Conservation (phyloP, 2,113 vertebrate genomes). For the Ptilonorhynchus violaceus region DNA sequence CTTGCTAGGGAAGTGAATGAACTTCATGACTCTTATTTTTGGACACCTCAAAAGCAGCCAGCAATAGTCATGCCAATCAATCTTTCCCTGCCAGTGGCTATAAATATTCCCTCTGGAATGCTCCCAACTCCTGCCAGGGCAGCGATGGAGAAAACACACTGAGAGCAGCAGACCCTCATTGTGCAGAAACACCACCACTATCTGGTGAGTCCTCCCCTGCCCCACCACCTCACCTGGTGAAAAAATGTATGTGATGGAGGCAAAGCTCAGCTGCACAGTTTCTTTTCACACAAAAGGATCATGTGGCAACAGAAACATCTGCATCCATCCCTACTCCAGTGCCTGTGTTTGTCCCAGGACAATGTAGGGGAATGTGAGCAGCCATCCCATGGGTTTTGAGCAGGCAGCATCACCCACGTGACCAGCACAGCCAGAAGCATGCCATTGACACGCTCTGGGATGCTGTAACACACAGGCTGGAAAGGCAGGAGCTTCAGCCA, state of each 20-base stretch:
- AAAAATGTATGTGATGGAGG: accelerated
- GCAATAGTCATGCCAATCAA: not conserved
- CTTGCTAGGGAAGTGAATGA: not conserved
- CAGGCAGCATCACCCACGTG: not conserved
- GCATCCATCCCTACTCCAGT: not conserved
- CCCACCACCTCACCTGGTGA: not conserved
- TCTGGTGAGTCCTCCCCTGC: not conserved
- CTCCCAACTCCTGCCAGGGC: not conserved
- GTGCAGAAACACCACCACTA: not conserved
- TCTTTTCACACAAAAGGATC: not conserved
- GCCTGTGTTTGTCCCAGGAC: not conserved
- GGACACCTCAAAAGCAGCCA: not conserved
- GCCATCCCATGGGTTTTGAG: not conserved
- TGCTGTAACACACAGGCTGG: not conserved
- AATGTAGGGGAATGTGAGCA: not conserved
- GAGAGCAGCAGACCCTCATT: not conserved
- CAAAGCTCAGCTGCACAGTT: not conserved
- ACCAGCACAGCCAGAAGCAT: not conserved
- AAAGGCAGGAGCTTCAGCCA: not conserved
- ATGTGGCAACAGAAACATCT: accelerated
- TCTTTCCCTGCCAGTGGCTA: slow-evolving; percentile 2
- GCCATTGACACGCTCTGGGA: not conserved
- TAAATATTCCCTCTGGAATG: not conserved
- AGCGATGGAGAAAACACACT: accelerated
- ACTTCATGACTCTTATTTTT: not conserved